A percentile compares a stretch with the other conserved stretches of the same genome.
These are phyloP conservation scores for Tapirus terrestris DNA, from an alignment of 2,113 vertebrate species.

Conservation along the genomic window DNA sequence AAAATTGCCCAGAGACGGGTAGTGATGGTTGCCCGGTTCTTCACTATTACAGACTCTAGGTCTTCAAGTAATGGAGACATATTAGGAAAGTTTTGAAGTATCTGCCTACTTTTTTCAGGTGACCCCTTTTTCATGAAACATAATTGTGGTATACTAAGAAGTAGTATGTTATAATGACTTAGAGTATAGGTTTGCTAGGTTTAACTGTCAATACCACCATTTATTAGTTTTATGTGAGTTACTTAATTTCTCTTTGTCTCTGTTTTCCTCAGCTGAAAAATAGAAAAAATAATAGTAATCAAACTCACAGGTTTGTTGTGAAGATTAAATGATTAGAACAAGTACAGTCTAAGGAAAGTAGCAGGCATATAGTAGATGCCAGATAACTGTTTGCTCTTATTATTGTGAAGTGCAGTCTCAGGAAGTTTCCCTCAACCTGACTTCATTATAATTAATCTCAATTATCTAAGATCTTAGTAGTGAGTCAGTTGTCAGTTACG, in stretches of 20 bases:
- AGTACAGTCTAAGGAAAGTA: neutral
- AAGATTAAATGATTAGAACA: neutral
- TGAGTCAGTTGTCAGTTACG: neutral
- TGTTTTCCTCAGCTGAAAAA: neutral
- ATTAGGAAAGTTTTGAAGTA: neutral
- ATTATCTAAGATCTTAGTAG: constrained; percentile 19
- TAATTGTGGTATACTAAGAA: neutral
- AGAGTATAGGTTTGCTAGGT: neutral
- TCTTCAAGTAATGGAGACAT: neutral
- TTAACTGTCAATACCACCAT: neutral
- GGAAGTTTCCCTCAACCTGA: neutral
- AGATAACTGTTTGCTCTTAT: neutral
- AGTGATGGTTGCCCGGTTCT: neutral
- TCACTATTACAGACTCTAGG: neutral
- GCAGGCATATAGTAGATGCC: neutral
- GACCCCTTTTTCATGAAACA: neutral
- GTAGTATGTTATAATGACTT: neutral
- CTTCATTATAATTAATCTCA: constrained; percentile 17
- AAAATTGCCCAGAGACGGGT: neutral
- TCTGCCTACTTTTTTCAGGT: neutral
- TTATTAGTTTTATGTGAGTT: neutral
- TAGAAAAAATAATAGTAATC: neutral
- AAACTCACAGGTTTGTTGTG: neutral
- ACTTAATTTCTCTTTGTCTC: neutral
- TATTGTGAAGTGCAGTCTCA: neutral